phyloP scores from a whole-genome alignment of 1,140 invertebrate genomes.

The Listronotus oregonensis region DNA sequence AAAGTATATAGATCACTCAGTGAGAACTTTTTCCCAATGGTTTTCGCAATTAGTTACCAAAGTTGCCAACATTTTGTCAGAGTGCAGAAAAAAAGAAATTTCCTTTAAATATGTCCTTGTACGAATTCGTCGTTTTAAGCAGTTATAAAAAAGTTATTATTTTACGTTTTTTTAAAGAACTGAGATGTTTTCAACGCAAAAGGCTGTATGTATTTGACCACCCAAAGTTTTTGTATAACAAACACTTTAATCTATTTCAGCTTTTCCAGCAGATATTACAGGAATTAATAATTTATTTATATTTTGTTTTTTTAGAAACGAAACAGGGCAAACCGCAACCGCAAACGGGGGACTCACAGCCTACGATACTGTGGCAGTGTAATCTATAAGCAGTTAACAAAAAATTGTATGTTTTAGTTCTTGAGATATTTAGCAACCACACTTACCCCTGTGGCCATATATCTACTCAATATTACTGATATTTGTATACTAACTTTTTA shows the following conservation, averaged over 20 bases:
- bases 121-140: too few species aligned
- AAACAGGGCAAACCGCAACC: slow-evolving; percentile 72
- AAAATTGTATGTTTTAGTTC: slow-evolving; percentile 14
- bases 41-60: too few species aligned
- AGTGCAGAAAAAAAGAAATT: too few species aligned
- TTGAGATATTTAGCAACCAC: slow-evolving; percentile 29
- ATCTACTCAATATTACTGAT: background rate
- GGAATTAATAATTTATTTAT: too few species aligned
- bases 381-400: slow-evolving; percentile 71
- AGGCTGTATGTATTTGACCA: slow-evolving; percentile 4
- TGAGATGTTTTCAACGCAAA: too few species aligned
- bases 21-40: too few species aligned
- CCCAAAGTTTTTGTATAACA: slow-evolving; percentile 9
- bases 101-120: too few species aligned
- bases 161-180: too few species aligned
- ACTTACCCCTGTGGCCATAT: background rate
- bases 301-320: slow-evolving; percentile 73
- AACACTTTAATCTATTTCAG: background rate
- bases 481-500: slow-evolving; percentile 4
- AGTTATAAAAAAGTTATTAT: too few species aligned
- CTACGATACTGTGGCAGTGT: slow-evolving; percentile 97
- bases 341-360: slow-evolving; percentile 83
- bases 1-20: too few species aligned
- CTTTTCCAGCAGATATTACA: too few species aligned
- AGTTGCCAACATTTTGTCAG: too few species aligned